These are phyloP conservation scores for Ophiothrix spiculata DNA, from an alignment of 35 echinoderm and acorn worm species.

Conservation along the genomic window DNA sequence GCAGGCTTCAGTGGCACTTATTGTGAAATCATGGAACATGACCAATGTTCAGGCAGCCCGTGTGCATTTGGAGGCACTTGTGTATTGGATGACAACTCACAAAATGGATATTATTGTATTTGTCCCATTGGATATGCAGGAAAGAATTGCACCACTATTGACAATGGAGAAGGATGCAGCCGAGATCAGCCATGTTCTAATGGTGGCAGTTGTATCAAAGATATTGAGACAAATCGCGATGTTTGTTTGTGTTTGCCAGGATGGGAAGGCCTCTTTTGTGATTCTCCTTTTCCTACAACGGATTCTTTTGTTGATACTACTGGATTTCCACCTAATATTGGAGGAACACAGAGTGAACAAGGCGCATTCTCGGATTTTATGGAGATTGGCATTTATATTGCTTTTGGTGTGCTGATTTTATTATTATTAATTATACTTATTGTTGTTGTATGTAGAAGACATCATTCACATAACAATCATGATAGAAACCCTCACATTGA, in stretches of 20 bases:
- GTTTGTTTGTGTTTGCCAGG: constrained; percentile 79
- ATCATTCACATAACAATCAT: constrained; percentile 45
- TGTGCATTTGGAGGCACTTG: constrained; percentile 87
- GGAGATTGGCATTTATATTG: constrained; percentile 71
- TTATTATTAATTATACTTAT: constrained; percentile 71
- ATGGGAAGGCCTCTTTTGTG: constrained; percentile 28
- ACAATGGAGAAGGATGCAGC: constrained; percentile 25
- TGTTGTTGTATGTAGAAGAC: constrained; percentile 82
- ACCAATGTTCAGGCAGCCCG: constrained; percentile 36
- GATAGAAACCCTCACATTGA: constrained; percentile 17
- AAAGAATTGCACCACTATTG: constrained; percentile 37
- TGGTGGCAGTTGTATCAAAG: constrained; percentile 67
- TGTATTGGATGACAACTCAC: constrained; percentile 19
- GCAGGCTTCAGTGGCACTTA: constrained; percentile 63
- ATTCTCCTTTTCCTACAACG: not conserved
- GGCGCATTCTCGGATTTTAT: constrained; percentile 50
- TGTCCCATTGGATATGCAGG: constrained; percentile 80
- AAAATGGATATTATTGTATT: constrained; percentile 53
- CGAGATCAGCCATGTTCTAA: constrained; percentile 63
- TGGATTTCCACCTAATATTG: not conserved
- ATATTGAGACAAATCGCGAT: constrained; percentile 40
- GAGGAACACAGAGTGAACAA: not conserved
- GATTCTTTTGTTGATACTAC: not conserved
- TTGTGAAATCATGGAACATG: constrained; percentile 57
- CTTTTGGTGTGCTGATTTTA: constrained; percentile 84